Conservation (phyloP, 1,140 invertebrate species). For the Macrotrachela quadricornifera region DNA sequence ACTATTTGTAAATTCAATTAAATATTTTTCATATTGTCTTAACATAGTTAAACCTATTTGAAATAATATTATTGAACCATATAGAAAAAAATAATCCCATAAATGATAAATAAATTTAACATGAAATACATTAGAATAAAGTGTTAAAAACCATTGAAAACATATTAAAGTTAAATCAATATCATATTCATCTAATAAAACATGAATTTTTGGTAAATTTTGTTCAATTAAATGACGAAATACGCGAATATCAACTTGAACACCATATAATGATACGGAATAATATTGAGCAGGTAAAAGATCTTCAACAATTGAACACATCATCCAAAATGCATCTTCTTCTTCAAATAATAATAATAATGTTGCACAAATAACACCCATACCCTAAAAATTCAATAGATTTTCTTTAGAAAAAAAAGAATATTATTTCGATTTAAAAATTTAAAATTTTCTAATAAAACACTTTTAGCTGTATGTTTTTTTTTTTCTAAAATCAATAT, state of each 20-base stretch:
- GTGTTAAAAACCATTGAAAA: slow-evolving; percentile 84
- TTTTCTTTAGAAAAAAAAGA: not conserved
- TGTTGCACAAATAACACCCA: slow-evolving; percentile 38
- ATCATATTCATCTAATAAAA: slow-evolving; percentile 69
- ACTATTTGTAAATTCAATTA: slow-evolving; percentile 34
- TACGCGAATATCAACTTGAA: slow-evolving; percentile 68
- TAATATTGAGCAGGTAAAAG: slow-evolving; percentile 89
- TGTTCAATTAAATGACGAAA: slow-evolving; percentile 63
- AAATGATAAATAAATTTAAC: slow-evolving; percentile 79
- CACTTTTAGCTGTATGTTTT: too few relatives aligned
- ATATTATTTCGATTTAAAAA: too few relatives aligned
- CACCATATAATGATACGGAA: slow-evolving; percentile 68
- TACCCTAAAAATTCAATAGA: not conserved
- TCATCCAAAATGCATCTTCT: slow-evolving; percentile 96
- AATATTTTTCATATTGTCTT: slow-evolving; percentile 49
- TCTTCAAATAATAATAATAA: slow-evolving; percentile 82
- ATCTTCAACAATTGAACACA: slow-evolving; percentile 92
- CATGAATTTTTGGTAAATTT: slow-evolving; percentile 67
- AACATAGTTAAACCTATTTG: slow-evolving; percentile 82
- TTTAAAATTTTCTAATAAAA: too few relatives aligned
- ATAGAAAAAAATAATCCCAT: slow-evolving; percentile 82
- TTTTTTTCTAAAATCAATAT: too few relatives aligned
- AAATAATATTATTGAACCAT: slow-evolving; percentile 86
- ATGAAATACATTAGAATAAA: slow-evolving; percentile 90
- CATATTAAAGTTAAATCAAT: slow-evolving; percentile 79